Base-by-base conservation (phyloP, 2,888 invertebrate species). In the Magallana nippona region DNA sequence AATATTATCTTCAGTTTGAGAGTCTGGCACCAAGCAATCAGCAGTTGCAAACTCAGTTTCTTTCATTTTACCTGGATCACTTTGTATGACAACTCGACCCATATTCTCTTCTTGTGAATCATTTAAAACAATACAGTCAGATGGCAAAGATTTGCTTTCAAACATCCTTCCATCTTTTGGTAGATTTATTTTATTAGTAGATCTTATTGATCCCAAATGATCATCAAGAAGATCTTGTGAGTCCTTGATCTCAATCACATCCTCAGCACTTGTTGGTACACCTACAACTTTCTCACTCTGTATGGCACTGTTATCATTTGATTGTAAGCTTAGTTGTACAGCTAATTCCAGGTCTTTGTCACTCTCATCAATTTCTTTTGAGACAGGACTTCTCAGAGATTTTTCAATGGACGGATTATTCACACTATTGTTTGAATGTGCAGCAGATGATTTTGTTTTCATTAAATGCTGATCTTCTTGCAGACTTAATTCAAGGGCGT, bases 401-500 rank as follows among this genome's bases (percentile, higher is more conserved):
- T 27, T 56, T n/a, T 77, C n/a, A 19, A 27, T 63, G 63, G 22
- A 63, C 22, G 27, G 27, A 63, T 19, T 13, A 63, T 10, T 17
- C 3, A 10, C 27, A 13, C 22, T 19, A 27, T 22, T 27, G 13
- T 19, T 27, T 22, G 19, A 63, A 13, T 22, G 63, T 63, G 27
- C 1, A 22, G 63, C 10, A 22, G 11, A 27, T 63, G 22, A 63
- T 27, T 10, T 77, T 55, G 17, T 60, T 11, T 63, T 32, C 13
- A 10, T 81, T 1, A 71, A 10, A 63, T 17, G 3, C 27, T n/a
- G 77, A 32, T 82, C 56, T 44, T 78, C 77, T n/a, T 81, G 57
- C 22, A 44, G 57, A 78, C 86, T 86, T 62, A 86, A 56, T 82
- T 86, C 84, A 55, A 86, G 15, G 58, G 83, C 86, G 19, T 78